A percentile compares a stretch with the other conserved stretches of the same genome.
Evolutionary conservation across 2,888 invertebrate species (phyloP).

Genomic region (Phaedon cochleariae): DNA sequence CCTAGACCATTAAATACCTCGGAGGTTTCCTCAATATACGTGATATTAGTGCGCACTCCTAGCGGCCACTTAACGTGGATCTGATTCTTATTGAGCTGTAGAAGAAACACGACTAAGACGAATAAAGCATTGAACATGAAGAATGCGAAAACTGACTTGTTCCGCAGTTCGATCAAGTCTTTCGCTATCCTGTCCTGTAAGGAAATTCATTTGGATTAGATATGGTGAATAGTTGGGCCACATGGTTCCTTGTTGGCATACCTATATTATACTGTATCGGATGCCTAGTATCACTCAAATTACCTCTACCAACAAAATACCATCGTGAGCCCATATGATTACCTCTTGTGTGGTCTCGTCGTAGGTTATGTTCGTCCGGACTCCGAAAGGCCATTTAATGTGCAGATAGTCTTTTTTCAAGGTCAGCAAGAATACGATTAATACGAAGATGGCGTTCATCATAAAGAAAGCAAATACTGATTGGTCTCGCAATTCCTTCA

Average conservation of each 20-base stretch:
- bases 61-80: conserved; percentile 97
- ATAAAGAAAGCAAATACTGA: conserved; percentile 98
- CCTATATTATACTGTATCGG: too few species aligned
- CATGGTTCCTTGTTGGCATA: conserved; percentile 61
- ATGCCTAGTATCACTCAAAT: not conserved
- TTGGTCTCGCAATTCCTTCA: conserved; percentile 94
- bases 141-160: conserved; percentile 97
- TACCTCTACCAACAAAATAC: conserved; percentile 37
- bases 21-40: conserved; percentile 90
- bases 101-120: conserved; percentile 97
- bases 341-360: conserved; percentile 92
- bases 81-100: conserved; percentile 98
- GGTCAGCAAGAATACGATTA: conserved; percentile 98
- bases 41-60: conserved; percentile 94
- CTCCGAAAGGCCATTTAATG: conserved; percentile 95
- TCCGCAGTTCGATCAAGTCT: conserved; percentile 93
- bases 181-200: conserved; percentile 87
- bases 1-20: conserved; percentile 71
- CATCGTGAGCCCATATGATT: conserved; percentile 65
- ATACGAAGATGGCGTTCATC: conserved; percentile 98
- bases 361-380: conserved; percentile 92
- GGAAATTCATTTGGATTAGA: conserved; percentile 65
- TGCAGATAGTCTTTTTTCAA: conserved; percentile 97
- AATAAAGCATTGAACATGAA: conserved; percentile 99
- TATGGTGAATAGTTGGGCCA: conserved; percentile 59